Percentiles rank a stretch among this genome's conserved stretches.
Conservation (phyloP, 2,113 vertebrate species). For the Oncorhynchus nerka region DNA sequence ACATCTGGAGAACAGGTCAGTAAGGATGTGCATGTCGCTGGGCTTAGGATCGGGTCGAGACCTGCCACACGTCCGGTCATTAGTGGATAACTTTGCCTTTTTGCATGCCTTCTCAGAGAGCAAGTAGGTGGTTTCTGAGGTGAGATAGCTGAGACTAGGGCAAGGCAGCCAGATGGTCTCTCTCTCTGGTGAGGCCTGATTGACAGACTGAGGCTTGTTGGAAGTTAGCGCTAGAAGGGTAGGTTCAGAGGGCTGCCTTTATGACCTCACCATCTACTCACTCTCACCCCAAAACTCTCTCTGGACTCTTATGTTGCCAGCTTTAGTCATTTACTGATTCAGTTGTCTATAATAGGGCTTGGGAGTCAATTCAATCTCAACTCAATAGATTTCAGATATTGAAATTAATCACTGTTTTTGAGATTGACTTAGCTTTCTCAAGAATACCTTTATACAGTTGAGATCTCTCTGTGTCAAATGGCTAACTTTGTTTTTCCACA, state of each 20-base stretch:
- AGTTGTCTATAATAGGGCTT: background rate
- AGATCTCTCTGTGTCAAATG: background rate
- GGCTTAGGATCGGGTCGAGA: background rate
- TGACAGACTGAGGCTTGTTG: constrained; percentile 19
- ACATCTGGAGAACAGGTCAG: too few relatives aligned
- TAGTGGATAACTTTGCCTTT: background rate
- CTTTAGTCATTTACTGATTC: background rate
- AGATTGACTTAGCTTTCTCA: too few relatives aligned
- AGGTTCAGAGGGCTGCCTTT: background rate
- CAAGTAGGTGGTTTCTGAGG: too few relatives aligned
- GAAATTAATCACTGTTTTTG: too few relatives aligned
- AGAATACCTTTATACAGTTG: too few relatives aligned
- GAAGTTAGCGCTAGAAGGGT: background rate
- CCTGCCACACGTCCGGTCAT: background rate
- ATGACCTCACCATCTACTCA: background rate
- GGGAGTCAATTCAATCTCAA: too few relatives aligned
- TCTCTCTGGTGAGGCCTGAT: background rate
- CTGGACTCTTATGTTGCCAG: background rate
- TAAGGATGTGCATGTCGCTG: background rate
- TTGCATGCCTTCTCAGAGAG: too few relatives aligned
- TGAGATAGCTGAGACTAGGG: too few relatives aligned
- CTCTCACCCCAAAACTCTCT: background rate
- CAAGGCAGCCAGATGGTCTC: constrained; percentile 35
- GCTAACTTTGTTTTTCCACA: background rate
- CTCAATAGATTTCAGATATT: too few relatives aligned